phyloP scores from a whole-genome alignment of 1,140 invertebrate species.

The Temnothorax nylanderi region DNA sequence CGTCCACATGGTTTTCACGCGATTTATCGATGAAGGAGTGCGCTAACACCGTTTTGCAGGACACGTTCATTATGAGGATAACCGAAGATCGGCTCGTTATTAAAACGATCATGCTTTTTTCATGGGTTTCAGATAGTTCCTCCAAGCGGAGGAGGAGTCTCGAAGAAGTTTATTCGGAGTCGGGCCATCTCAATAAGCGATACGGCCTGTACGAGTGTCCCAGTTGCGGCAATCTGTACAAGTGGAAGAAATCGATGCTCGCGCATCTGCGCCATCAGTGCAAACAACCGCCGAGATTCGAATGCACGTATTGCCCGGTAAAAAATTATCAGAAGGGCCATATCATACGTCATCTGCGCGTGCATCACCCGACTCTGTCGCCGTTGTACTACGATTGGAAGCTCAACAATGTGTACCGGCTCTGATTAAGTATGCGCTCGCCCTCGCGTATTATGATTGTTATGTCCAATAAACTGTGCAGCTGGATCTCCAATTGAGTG shows the following conservation, averaged over 20 bases:
- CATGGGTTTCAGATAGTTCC: constrained; percentile 51
- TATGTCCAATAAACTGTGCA: constrained; percentile 15
- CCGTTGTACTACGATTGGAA: constrained; percentile 67
- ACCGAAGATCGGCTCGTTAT: not conserved
- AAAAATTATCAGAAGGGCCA: constrained; percentile 73
- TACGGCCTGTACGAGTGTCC: constrained; percentile 82
- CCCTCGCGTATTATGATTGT: not conserved
- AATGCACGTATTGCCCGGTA: constrained; percentile 83
- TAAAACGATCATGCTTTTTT: constrained; percentile 35
- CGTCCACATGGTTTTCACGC: not conserved
- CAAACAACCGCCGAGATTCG: constrained; percentile 85
- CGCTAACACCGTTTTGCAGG: not conserved
- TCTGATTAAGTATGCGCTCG: constrained; percentile 6
- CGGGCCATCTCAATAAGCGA: not conserved
- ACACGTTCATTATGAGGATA: not conserved
- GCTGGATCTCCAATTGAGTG: constrained; percentile 1
- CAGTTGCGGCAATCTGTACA: constrained; percentile 86
- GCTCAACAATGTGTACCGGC: constrained; percentile 23
- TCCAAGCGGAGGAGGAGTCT: not conserved
- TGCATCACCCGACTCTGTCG: constrained; percentile 64
- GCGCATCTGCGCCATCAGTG: constrained; percentile 86
- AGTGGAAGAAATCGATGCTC: constrained; percentile 87
- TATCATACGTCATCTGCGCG: constrained; percentile 70
- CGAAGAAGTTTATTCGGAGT: not conserved
- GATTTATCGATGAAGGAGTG: not conserved